phyloP scores from a whole-genome alignment of 2,888 invertebrate species.

The Dolichopus griseipennis region DNA sequence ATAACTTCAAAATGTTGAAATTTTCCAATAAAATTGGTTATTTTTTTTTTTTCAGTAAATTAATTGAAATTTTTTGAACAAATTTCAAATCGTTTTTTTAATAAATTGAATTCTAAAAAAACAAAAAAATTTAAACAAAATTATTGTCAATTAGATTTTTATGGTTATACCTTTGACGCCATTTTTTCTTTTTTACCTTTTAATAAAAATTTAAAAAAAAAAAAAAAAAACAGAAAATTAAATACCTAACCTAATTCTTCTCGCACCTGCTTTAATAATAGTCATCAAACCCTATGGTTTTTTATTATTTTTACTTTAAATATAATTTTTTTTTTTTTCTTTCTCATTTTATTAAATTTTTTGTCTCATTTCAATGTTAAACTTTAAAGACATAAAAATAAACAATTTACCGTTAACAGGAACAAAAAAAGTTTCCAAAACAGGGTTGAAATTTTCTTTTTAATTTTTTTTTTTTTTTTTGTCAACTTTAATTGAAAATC shows the following conservation, averaged over 20 bases:
- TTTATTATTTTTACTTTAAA: neutral
- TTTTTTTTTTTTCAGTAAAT: too few relatives aligned
- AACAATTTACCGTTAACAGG: neutral
- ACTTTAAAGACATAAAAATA: neutral
- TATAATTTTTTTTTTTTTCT: neutral
- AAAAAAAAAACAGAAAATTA: too few relatives aligned
- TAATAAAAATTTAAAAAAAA: too few relatives aligned
- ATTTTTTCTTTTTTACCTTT: neutral
- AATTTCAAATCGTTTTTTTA: too few relatives aligned
- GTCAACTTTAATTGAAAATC: neutral
- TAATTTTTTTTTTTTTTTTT: neutral
- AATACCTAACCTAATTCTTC: neutral
- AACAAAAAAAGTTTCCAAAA: neutral
- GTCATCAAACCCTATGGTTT: neutral
- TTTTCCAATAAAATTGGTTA: too few relatives aligned
- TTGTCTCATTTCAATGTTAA: neutral
- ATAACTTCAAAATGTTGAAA: too few relatives aligned
- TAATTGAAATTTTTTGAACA: too few relatives aligned
- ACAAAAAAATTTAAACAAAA: too few relatives aligned
- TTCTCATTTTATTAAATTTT: too few relatives aligned
- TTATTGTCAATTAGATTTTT: too few relatives aligned
- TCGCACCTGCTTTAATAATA: neutral
- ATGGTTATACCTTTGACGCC: neutral
- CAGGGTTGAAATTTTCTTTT: too few relatives aligned
- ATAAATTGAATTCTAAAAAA: too few relatives aligned